Evolutionary conservation across 2,888 invertebrate genomes (phyloP).

Genomic region (Rotaria magnacalcarata): DNA sequence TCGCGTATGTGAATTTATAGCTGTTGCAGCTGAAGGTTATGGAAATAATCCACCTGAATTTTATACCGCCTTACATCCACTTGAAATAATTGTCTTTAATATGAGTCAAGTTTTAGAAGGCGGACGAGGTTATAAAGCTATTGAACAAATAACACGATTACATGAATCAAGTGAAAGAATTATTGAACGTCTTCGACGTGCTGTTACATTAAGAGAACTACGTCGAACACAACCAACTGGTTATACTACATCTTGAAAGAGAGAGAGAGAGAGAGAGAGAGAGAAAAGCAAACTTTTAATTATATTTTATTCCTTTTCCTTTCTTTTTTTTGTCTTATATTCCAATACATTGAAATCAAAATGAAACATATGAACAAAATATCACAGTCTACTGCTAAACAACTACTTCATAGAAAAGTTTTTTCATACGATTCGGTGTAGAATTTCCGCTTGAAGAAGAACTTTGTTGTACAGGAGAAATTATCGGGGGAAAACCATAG

Average conservation of each 20-base stretch:
- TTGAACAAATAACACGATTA: background rate
- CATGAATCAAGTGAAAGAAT: background rate
- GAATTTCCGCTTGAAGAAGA: background rate
- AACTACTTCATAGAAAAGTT: conserved; percentile 25
- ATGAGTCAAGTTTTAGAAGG: background rate
- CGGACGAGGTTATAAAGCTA: background rate
- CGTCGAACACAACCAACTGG: background rate
- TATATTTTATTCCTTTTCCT: background rate
- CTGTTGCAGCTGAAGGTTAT: conserved; percentile 14
- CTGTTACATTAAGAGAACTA: background rate
- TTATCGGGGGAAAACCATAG: background rate
- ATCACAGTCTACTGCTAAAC: background rate
- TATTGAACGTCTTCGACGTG: background rate
- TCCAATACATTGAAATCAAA: background rate
- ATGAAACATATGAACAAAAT: background rate
- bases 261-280: too few relatives aligned
- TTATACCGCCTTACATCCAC: background rate
- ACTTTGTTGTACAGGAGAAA: background rate
- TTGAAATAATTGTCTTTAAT: background rate
- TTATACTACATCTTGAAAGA: background rate
- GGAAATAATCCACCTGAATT: background rate
- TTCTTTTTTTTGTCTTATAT: background rate
- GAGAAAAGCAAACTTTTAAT: too few relatives aligned
- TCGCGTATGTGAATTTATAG: conserved; percentile 29
- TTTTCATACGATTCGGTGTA: conserved; percentile 23